Percentiles rank a stretch among this genome's conserved stretches.
Conservation (phyloP, 2,797 vertebrate genomes). For the Neomorphus geoffroyi region DNA sequence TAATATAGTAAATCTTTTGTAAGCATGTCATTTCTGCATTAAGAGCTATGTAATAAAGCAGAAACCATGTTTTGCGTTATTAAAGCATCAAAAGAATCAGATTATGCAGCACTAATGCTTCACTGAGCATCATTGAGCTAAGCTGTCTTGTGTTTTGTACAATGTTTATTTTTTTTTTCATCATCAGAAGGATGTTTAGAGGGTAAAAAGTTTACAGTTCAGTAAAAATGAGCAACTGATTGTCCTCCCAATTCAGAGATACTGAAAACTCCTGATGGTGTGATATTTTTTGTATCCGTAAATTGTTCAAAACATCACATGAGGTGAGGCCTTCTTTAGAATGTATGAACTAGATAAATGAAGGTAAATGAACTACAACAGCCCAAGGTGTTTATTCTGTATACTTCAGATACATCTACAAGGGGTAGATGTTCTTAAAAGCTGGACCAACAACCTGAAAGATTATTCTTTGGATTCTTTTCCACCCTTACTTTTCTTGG, state of each 20-base stretch:
- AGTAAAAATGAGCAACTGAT: neutral
- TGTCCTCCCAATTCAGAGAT: neutral
- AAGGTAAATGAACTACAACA: neutral
- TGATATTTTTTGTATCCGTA: neutral
- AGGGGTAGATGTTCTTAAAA: neutral
- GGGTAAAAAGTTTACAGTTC: conserved; percentile 1
- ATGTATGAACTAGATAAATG: no score
- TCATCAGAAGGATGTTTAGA: neutral
- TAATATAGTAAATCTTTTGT: conserved; percentile 52
- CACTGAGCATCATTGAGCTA: neutral
- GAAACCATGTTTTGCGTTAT: conserved; percentile 53
- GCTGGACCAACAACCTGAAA: neutral
- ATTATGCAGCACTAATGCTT: conserved; percentile 38
- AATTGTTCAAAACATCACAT: neutral
- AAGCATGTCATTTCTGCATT: conserved; percentile 45
- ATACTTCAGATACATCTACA: neutral
- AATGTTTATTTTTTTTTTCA: neutral
- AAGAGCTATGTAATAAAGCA: conserved; percentile 41
- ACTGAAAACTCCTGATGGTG: neutral
- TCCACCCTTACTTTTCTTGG: neutral
- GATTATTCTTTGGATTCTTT: neutral
- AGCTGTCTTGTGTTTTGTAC: conserved; percentile 3
- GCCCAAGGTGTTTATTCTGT: neutral
- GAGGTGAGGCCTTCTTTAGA: neutral
- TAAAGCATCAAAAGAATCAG: conserved; percentile 46